Conservation (phyloP, 1,140 invertebrate species). For the Aphidius gifuensis region DNA sequence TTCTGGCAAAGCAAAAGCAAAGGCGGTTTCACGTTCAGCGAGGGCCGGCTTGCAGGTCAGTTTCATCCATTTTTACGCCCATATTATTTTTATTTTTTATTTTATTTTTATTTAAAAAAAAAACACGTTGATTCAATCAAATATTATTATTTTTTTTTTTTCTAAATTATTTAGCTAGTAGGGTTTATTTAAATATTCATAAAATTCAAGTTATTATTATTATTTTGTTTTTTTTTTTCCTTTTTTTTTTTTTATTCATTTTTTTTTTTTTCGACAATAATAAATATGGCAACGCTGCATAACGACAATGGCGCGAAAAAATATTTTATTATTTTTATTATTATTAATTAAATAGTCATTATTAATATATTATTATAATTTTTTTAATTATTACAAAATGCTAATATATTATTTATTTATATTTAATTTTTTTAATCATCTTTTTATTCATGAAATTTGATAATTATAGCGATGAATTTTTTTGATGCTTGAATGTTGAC, state of each 20-base stretch:
- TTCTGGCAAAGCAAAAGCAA: conserved; percentile 99
- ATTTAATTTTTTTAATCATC: too few species aligned
- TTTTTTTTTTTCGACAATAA: neutral
- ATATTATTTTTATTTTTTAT: conserved; percentile 7
- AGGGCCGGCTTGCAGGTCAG: conserved; percentile 95
- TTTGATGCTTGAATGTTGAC: too few species aligned
- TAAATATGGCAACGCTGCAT: neutral
- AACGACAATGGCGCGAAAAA: too few species aligned
- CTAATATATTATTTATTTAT: too few species aligned
- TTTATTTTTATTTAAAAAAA: neutral
- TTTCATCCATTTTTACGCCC: conserved; percentile 24
- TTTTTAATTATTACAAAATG: too few species aligned
- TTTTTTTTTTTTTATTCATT: conserved; percentile 9
- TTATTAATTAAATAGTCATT: too few species aligned
- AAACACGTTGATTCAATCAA: neutral
- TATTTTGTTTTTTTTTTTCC: neutral
- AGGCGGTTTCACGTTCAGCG: conserved; percentile 96
- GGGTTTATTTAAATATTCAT: too few species aligned
- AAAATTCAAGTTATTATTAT: neutral
- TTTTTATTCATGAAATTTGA: too few species aligned
- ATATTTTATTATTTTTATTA: too few species aligned
- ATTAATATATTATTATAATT: too few species aligned
- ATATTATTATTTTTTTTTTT: neutral
- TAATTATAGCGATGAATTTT: too few species aligned
- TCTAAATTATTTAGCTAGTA: neutral